Percentiles rank a stretch among this genome's conserved stretches.
phyloP scores from a whole-genome alignment of 2,888 invertebrate genomes.

The Urechis unicinctus region DNA sequence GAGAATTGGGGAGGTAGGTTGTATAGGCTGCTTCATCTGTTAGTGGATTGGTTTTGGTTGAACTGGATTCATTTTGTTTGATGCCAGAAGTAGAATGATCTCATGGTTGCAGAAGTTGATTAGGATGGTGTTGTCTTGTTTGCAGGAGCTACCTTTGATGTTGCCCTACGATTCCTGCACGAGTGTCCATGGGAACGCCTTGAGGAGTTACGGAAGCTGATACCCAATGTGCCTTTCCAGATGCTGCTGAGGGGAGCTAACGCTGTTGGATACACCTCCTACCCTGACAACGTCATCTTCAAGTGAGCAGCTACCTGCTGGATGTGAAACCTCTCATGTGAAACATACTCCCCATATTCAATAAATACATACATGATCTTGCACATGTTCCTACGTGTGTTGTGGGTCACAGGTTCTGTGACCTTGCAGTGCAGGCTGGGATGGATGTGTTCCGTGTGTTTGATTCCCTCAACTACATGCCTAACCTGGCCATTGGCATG shows the following conservation, averaged over 20 bases:
- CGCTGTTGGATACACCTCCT: constrained; percentile 97
- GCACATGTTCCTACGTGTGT: not conserved
- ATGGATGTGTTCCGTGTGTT: constrained; percentile 99
- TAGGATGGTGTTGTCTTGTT: no score
- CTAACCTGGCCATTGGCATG: constrained; percentile 90
- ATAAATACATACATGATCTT: not conserved
- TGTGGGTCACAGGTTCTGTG: constrained; percentile 71
- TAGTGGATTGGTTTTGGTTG: not conserved
- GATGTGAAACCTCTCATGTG: no score
- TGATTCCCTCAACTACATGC: constrained; percentile 95
- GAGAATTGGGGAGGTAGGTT: constrained; percentile 88
- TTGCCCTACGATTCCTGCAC: constrained; percentile 89
- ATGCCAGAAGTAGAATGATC: no score
- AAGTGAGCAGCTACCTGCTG: no score
- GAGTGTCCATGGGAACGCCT: constrained; percentile 99
- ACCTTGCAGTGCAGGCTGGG: constrained; percentile 86
- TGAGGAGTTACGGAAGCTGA: constrained; percentile 77
- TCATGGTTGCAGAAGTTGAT: no score
- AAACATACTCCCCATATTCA: no score
- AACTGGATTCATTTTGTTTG: no score
- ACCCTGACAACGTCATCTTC: constrained; percentile 96
- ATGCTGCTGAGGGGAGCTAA: constrained; percentile 97
- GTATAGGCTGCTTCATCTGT: not conserved
- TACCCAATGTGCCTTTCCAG: constrained; percentile 91
- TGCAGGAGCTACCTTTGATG: constrained; percentile 88